Conservation (phyloP, 2,888 invertebrate genomes). For the Ceramica pisi region DNA sequence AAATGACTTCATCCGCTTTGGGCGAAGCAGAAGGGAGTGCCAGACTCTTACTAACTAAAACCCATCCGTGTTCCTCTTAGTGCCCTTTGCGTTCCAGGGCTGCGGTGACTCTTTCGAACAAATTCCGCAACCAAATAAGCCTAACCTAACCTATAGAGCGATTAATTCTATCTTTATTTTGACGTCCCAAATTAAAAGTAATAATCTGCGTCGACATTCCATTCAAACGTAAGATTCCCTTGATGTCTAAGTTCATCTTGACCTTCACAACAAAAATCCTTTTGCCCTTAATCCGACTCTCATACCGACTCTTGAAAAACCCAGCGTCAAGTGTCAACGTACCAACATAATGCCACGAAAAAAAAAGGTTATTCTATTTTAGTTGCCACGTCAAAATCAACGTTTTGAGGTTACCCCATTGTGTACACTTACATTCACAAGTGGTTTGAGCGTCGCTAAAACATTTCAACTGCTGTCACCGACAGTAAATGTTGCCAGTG, state of each 20-base stretch:
- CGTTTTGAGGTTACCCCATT: conserved; percentile 48
- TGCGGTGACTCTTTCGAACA: too few species aligned
- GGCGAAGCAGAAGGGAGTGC: too few species aligned
- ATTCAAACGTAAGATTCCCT: conserved; percentile 12
- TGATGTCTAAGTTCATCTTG: conserved; percentile 32
- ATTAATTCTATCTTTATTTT: background rate
- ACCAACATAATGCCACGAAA: conserved; percentile 9
- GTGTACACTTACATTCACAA: conserved; percentile 46
- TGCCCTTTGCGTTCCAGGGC: too few species aligned
- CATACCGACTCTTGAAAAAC: conserved; percentile 24
- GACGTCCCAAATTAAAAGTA: background rate
- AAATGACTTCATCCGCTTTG: too few species aligned
- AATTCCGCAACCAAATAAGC: too few species aligned
- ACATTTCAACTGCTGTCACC: conserved; percentile 59
- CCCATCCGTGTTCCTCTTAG: too few species aligned
- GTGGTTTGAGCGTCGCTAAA: conserved; percentile 47
- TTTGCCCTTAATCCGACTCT: conserved; percentile 24
- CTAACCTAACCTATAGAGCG: background rate
- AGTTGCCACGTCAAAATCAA: conserved; percentile 52
- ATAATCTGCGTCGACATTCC: background rate
- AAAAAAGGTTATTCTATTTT: conserved; percentile 31
- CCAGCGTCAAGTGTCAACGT: conserved; percentile 33
- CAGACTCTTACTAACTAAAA: too few species aligned
- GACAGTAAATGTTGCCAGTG: conserved; percentile 56
- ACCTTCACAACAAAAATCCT: conserved; percentile 31